Percentiles rank a stretch among this genome's conserved stretches.
Evolutionary conservation across 2,113 vertebrate genomes (phyloP).

Genomic region (Ia io): DNA sequence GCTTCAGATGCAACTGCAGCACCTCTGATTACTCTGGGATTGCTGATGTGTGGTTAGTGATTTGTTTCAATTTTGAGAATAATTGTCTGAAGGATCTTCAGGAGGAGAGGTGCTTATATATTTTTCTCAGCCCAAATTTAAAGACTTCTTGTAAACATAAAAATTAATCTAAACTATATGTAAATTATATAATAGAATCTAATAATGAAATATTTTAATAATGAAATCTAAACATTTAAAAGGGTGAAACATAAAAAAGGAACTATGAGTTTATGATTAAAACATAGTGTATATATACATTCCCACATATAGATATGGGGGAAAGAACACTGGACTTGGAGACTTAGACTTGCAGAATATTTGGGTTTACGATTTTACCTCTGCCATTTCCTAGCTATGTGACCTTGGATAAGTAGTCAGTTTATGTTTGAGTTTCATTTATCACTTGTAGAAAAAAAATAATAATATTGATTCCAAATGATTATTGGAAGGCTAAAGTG

Average conservation of each 20-base stretch:
- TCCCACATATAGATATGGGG: background rate
- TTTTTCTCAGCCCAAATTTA: slow-evolving; percentile 32
- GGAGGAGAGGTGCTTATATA: background rate
- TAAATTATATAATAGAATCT: slow-evolving; percentile 13
- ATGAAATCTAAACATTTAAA: slow-evolving; percentile 11
- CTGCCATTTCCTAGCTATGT: background rate
- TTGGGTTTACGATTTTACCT: slow-evolving; percentile 24
- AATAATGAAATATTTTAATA: slow-evolving; percentile 32
- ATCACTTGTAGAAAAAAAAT: slow-evolving; percentile 10
- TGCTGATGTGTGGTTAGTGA: slow-evolving; percentile 67
- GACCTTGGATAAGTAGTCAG: background rate
- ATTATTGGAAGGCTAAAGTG: slow-evolving; percentile 25
- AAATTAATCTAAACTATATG: background rate
- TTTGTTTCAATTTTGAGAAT: slow-evolving; percentile 42
- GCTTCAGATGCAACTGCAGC: slow-evolving; percentile 67
- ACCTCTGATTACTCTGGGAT: slow-evolving; percentile 66
- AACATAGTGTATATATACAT: background rate
- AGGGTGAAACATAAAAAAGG: background rate
- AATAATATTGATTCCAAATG: background rate
- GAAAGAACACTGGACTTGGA: background rate
- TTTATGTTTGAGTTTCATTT: background rate
- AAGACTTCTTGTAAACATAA: slow-evolving; percentile 12
- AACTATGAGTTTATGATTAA: slow-evolving; percentile 1
- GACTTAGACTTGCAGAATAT: background rate
- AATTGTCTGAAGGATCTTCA: background rate